Evolutionary conservation across 2,113 vertebrate genomes (phyloP).

Genomic region (Platysternon megacephalum): DNA sequence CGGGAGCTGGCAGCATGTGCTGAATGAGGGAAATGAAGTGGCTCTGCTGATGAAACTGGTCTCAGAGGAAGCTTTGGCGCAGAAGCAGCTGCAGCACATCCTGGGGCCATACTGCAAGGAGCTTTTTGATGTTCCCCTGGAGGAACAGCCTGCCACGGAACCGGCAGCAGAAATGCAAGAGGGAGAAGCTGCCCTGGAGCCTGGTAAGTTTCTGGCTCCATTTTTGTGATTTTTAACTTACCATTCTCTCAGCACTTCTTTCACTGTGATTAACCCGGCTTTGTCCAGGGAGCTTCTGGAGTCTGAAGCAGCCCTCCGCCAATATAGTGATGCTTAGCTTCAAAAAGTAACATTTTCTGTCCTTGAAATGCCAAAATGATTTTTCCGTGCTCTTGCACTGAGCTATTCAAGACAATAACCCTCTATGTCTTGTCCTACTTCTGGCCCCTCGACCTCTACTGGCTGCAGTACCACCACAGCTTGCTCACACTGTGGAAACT

Average conservation of each 20-base stretch:
- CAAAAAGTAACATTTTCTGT: neutral
- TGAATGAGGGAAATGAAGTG: neutral
- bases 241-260: neutral
- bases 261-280: neutral
- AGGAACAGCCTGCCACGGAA: neutral
- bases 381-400: neutral
- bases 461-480: too few species aligned
- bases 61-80: neutral
- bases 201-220: neutral
- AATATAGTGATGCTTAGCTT: neutral
- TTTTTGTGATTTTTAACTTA: neutral
- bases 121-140: neutral
- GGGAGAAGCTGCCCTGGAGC: neutral
- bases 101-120: neutral
- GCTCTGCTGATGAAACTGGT: neutral
- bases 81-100: neutral
- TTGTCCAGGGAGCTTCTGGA: neutral
- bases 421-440: too few species aligned
- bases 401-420: neutral
- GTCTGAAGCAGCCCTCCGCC: neutral
- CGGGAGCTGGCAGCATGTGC: neutral
- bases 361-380: neutral
- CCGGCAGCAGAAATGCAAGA: neutral
- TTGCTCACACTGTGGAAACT: too few species aligned
- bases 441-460: too few species aligned